Base-by-base conservation (phyloP, 53 echinoderm and acorn worm species). In the Luidia sarsii region DNA sequence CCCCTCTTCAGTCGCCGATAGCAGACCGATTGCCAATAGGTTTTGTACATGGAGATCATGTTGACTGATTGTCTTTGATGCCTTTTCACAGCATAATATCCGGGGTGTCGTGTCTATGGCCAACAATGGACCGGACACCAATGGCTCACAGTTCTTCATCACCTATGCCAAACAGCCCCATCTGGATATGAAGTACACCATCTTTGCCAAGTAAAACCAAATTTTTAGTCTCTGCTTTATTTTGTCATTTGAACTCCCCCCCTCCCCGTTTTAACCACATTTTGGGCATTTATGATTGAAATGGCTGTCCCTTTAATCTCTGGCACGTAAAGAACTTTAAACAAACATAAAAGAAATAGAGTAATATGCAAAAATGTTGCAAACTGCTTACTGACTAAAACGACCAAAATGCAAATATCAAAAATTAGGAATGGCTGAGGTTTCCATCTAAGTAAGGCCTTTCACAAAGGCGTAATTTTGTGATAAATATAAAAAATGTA, bases 101-200 rank as follows among this genome's bases (percentile, higher is more conserved):
- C 79, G 97, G 32, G 97, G 97, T 13, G 97, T 97, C 4, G 91
- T 94, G 20, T 97, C 99, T 59, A 99, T 99, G 99, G 99, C 99
- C 25, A 99, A 99, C 64, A 99, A 85, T 41, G 99, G 99, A 25
- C 89, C 99, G 20, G 91, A 99, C 52, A 91, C 91, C 15, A 94
- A 91, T 32, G 99, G 89, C 2, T 99, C 99, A 0, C 94, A 99
- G 72, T 99, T 99, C 67, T 99, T 94, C 89, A 94, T 94, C 64
- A 99, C 99, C 2, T 99, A 99, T 19, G 91, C 87, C 57, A 94
- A 91, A 43, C 99, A 99, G 39, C 99, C 94, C 11, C 99, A 99
- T 59, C 89, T 99, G 3, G 99, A 99, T 30, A 94, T 94, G 94
- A 94, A 99, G 23, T 94, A 99, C 50, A 94, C 99, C 22, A 82